These are phyloP conservation scores for Tupaia tana DNA, from an alignment of 2,113 vertebrate genomes.

Conservation along the genomic window DNA sequence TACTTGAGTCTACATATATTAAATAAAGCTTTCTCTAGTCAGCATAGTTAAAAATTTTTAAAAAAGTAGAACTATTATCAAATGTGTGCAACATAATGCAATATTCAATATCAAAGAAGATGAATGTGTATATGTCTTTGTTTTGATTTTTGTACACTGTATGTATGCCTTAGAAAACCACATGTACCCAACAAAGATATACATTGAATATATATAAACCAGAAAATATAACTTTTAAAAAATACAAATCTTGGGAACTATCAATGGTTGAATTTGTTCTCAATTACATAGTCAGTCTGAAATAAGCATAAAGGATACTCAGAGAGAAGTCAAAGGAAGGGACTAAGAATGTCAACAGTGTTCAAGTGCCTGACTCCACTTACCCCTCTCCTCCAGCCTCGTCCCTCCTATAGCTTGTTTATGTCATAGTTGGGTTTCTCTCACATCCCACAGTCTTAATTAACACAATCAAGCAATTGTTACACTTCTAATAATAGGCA, in stretches of 20 bases:
- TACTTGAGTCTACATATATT: not conserved
- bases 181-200: too few species aligned
- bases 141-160: too few species aligned
- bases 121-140: too few species aligned
- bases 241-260: not conserved
- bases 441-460: not conserved
- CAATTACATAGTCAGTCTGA: not conserved
- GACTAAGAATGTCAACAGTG: not conserved
- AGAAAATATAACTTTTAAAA: not conserved
- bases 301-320: not conserved
- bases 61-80: too few species aligned
- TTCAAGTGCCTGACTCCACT: not conserved
- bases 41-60: not conserved
- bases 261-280: not conserved
- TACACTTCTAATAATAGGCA: slow-evolving; percentile 7
- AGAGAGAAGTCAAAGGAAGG: not conserved
- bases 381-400: not conserved
- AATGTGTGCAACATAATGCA: too few species aligned
- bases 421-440: not conserved
- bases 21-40: not conserved
- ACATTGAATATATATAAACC: too few species aligned
- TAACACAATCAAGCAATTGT: not conserved
- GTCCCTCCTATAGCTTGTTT: not conserved
- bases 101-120: too few species aligned
- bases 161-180: too few species aligned